phyloP scores from a whole-genome alignment of 92 coral and sea anemone genomes.

The Metridium senile region DNA sequence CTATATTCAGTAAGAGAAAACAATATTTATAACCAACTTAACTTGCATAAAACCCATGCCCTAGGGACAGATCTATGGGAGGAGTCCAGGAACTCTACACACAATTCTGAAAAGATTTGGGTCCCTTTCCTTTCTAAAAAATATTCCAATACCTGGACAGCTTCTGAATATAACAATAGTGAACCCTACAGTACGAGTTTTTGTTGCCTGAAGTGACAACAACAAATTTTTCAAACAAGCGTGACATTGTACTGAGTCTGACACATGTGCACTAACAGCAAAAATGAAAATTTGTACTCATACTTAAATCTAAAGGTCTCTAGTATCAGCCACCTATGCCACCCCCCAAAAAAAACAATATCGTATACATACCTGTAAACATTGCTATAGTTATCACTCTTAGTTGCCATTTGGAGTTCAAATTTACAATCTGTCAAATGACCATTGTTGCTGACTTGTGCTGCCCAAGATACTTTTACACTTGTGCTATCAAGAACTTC shows the following conservation, averaged over 20 bases:
- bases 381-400: conserved; percentile 57
- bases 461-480: conserved; percentile 79
- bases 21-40: too few species aligned
- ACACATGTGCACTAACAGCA: neutral
- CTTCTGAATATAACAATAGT: too few species aligned
- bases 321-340: neutral
- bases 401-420: conserved; percentile 81
- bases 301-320: neutral
- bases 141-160: too few species aligned
- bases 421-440: conserved; percentile 84
- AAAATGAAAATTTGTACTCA: neutral
- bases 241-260: neutral
- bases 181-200: too few species aligned
- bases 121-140: too few species aligned
- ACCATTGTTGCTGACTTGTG: conserved; percentile 77
- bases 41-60: too few species aligned
- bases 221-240: too few species aligned
- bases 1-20: too few species aligned
- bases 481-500: conserved; percentile 66
- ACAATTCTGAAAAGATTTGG: too few species aligned
- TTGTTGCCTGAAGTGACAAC: too few species aligned
- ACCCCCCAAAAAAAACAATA: neutral
- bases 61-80: too few species aligned
- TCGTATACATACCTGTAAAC: conserved; percentile 70
- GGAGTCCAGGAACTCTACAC: too few species aligned